Percentiles rank a stretch among this genome's conserved stretches.
phyloP scores from a whole-genome alignment of 2,888 invertebrate species.

The Luffia ferchaultella region DNA sequence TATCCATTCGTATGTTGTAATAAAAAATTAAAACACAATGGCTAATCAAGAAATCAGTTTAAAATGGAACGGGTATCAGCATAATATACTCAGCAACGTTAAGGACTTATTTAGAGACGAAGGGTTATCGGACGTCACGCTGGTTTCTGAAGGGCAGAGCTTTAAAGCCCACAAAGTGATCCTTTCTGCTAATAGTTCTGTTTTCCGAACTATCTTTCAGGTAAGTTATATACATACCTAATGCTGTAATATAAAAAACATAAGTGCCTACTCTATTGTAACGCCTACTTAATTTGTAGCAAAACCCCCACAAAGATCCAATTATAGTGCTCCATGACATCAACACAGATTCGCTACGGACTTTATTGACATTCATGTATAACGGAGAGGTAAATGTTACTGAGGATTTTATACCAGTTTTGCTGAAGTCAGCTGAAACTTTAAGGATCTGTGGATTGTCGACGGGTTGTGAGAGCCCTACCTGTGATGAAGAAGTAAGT shows the following conservation, averaged over 20 bases:
- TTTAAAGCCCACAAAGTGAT: conserved; percentile 75
- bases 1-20: neutral
- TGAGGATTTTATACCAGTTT: conserved; percentile 71
- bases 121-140: conserved; percentile 71
- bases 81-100: conserved; percentile 70
- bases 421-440: conserved; percentile 74
- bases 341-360: conserved; percentile 70
- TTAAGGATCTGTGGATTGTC: conserved; percentile 75
- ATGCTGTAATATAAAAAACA: neutral
- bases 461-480: conserved; percentile 53
- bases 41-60: conserved; percentile 70
- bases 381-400: conserved; percentile 78
- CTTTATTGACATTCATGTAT: conserved; percentile 75
- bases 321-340: conserved; percentile 79
- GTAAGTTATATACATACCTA: conserved; percentile 29
- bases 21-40: conserved; percentile 26
- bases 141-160: conserved; percentile 72
- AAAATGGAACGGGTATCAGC: conserved; percentile 75
- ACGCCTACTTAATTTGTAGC: conserved; percentile 65
- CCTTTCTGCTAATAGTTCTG: conserved; percentile 72
- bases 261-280: conserved; percentile 14
- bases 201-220: conserved; percentile 71
- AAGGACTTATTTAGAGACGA: conserved; percentile 71
- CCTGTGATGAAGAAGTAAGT: conserved; percentile 49
- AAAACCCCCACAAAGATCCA: conserved; percentile 78